Base-by-base conservation (phyloP, 2,797 vertebrate species). In the Poeciliopsis presidionis region DNA sequence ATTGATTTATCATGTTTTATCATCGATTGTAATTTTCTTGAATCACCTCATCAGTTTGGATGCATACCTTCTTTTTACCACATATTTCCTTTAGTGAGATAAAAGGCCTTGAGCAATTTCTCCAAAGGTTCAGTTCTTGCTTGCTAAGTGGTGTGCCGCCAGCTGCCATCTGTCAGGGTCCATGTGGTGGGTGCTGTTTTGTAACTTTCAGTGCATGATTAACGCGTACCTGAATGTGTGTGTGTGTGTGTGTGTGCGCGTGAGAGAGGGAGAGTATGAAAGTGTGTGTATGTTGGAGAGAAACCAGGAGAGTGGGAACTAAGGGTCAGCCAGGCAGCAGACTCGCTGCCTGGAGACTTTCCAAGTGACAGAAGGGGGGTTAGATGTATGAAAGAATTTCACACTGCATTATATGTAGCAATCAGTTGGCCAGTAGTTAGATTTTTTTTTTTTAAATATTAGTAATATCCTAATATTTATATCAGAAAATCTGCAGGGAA, bases 311-410 rank as follows among this genome's bases (percentile, higher is more conserved):
- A 88, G 88, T 82, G 86, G 84, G 83, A 88, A 87, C 78, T 82
- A 77, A 67, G 86, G 86, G 87, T 93, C 91, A 91, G 90, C 85
- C 89, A 90, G 88, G 85, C 91, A 90, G 85, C 85, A 89, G 87
- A 88, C 92, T 89, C 83, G 89, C 86, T 90, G 88, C 78, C 86
- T 94, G 92, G 91, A 92, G 80, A 76, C 80, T 91, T 92, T 95
- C 94, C 92, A 93, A 93, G 90, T 89, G 84, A 80, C 83, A 89
- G 85, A 88, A 65, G 78, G 39, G 76, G 53, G 47, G 36, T 57
- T 51, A 41, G 74, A 83, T 81, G 74, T 85, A 90, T 91, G 89
- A 85, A 84, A 89, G 81, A 86, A 89, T 92, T 89, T 87, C 79
- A 88, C 87, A 86, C 89, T 87, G 79, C 16, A 87, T 84, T 75